Evolutionary conservation across 1,140 invertebrate species (phyloP).

Genomic region (Hypothenemus hampei): DNA sequence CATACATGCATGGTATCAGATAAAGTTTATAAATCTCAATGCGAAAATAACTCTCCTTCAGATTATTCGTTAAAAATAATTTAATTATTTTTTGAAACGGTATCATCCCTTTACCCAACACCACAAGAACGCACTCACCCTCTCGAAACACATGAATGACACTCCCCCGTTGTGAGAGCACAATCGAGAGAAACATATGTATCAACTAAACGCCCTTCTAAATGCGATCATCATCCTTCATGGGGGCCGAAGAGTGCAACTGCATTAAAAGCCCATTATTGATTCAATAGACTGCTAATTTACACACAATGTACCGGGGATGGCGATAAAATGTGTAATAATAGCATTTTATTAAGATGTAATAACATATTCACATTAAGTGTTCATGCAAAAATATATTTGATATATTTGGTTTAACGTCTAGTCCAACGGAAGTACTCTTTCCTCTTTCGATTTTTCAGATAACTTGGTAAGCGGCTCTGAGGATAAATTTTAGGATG

Average conservation of each 20-base stretch:
- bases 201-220: constrained; percentile 31
- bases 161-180: constrained; percentile 28
- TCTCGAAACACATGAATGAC: constrained; percentile 11
- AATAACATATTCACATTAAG: constrained; percentile 4
- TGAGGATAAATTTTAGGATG: constrained; percentile 23
- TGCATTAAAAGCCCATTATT: constrained; percentile 39
- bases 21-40: too few species aligned
- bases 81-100: too few species aligned
- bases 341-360: constrained; percentile 22
- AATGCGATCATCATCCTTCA: constrained; percentile 23
- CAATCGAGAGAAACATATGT: constrained; percentile 38
- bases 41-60: too few species aligned
- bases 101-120: too few species aligned
- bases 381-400: background rate
- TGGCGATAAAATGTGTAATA: constrained; percentile 16
- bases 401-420: background rate
- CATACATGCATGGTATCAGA: too few species aligned
- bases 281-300: constrained; percentile 38
- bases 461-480: constrained; percentile 26
- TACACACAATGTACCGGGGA: constrained; percentile 20
- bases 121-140: background rate
- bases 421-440: constrained; percentile 33
- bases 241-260: constrained; percentile 30
- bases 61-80: too few species aligned
- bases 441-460: constrained; percentile 24